These are phyloP conservation scores for Tethya wilhelma DNA, from an alignment of 37 sponge, comb jelly and placozoan species.

Conservation along the genomic window DNA sequence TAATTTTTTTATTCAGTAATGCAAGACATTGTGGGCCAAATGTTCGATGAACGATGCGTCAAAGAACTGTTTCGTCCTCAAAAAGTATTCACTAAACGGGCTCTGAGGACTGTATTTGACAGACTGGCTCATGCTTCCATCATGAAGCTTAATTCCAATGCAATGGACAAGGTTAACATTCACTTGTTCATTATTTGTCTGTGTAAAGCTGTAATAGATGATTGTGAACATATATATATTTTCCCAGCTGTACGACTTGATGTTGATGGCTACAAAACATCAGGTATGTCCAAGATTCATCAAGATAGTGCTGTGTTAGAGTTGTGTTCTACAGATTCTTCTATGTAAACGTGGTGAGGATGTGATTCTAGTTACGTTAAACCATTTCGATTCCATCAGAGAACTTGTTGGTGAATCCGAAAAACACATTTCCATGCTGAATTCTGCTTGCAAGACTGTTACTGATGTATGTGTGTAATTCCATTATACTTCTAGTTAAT, in stretches of 20 bases:
- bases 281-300: conserved; percentile 61
- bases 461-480: conserved; percentile 16
- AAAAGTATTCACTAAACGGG: conserved; percentile 47
- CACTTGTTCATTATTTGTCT: not conserved
- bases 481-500: not conserved
- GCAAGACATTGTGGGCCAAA: conserved; percentile 81
- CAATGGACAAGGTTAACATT: conserved; percentile 83
- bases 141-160: conserved; percentile 86
- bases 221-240: not conserved
- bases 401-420: conserved; percentile 26
- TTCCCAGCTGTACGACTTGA: conserved; percentile 87
- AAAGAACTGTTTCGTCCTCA: conserved; percentile 87
- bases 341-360: conserved; percentile 80
- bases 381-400: conserved; percentile 83
- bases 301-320: not conserved
- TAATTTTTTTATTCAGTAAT: conserved; percentile 51
- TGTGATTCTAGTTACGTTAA: conserved; percentile 82
- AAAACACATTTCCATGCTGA: conserved; percentile 33
- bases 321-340: conserved; percentile 55
- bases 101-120: conserved; percentile 77
- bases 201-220: not conserved
- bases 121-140: conserved; percentile 93
- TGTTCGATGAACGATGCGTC: conserved; percentile 72
- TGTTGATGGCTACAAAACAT: conserved; percentile 94
- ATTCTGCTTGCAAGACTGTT: conserved; percentile 24